A percentile compares a stretch with the other conserved stretches of the same genome.
Conservation (phyloP, 2,888 invertebrate genomes). For the Stenurella melanura region DNA sequence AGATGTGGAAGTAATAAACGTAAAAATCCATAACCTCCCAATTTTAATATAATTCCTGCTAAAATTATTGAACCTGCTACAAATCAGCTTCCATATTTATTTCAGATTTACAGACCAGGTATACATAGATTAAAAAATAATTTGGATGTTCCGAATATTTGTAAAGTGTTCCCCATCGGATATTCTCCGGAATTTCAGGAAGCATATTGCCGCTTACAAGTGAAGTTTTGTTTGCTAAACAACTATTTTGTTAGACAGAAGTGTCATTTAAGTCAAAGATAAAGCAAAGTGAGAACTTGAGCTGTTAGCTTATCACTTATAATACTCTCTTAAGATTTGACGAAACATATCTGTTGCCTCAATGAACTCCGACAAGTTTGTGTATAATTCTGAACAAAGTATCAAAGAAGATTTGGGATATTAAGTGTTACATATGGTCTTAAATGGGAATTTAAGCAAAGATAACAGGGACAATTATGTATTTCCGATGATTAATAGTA, state of each 20-base stretch:
- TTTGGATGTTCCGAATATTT: not conserved
- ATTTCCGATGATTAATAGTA: too few species aligned
- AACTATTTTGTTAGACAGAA: constrained; percentile 34
- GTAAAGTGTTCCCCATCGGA: constrained; percentile 4
- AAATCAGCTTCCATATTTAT: not conserved
- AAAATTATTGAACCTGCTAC: too few species aligned
- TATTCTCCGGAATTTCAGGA: constrained; percentile 4
- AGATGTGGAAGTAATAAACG: too few species aligned
- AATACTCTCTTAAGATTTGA: constrained; percentile 55
- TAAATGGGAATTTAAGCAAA: not conserved
- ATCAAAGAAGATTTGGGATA: constrained; percentile 16
- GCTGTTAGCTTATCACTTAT: constrained; percentile 56
- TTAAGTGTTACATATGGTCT: not conserved
- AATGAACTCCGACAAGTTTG: constrained; percentile 47
- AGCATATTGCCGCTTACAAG: not conserved
- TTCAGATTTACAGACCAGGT: not conserved
- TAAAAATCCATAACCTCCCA: too few species aligned
- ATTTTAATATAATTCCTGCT: too few species aligned
- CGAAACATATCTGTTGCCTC: constrained; percentile 48
- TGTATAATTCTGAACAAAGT: constrained; percentile 32
- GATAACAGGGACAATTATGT: too few species aligned
- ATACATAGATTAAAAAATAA: not conserved
- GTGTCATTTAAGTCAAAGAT: constrained; percentile 39
- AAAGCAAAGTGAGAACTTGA: constrained; percentile 46
- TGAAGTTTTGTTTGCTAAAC: constrained; percentile 30